Conservation (phyloP, 1,140 invertebrate genomes). For the Euborellia annulipes region DNA sequence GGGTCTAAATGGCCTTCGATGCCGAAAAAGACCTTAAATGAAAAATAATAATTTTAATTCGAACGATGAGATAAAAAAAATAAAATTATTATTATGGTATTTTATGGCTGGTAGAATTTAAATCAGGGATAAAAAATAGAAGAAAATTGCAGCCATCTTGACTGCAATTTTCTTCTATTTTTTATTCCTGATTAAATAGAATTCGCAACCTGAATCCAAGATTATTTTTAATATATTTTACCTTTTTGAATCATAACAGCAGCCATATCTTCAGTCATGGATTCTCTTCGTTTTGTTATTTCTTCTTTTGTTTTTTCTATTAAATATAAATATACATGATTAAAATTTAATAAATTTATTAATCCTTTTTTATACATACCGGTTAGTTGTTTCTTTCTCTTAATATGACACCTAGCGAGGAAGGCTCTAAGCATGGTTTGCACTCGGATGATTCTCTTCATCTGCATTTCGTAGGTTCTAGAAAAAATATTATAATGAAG, state of each 20-base stretch:
- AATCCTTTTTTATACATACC: neutral
- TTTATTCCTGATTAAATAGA: no score
- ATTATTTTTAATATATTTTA: conserved; percentile 29
- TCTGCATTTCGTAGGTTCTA: conserved; percentile 68
- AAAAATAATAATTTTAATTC: no score
- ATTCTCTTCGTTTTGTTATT: conserved; percentile 17
- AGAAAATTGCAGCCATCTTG: no score
- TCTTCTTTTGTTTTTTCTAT: no score
- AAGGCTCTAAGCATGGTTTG: conserved; percentile 73
- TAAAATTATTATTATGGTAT: neutral
- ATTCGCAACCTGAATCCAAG: no score
- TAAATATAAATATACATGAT: no score
- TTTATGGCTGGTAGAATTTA: neutral
- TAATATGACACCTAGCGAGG: conserved; percentile 37
- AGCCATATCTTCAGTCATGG: conserved; percentile 40
- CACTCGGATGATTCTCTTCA: conserved; percentile 80
- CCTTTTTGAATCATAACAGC: conserved; percentile 57
- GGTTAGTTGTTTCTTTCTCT: conserved; percentile 1
- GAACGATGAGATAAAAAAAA: no score
- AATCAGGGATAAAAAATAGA: no score
- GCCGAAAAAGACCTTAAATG: no score
- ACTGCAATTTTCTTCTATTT: no score
- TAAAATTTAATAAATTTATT: no score
- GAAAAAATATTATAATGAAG: conserved; percentile 12
- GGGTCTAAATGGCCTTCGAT: no score